Percentiles rank a stretch among this genome's conserved stretches.
These are phyloP conservation scores for Plagodis pulveraria DNA, from an alignment of 2,888 invertebrate genomes.

Conservation along the genomic window DNA sequence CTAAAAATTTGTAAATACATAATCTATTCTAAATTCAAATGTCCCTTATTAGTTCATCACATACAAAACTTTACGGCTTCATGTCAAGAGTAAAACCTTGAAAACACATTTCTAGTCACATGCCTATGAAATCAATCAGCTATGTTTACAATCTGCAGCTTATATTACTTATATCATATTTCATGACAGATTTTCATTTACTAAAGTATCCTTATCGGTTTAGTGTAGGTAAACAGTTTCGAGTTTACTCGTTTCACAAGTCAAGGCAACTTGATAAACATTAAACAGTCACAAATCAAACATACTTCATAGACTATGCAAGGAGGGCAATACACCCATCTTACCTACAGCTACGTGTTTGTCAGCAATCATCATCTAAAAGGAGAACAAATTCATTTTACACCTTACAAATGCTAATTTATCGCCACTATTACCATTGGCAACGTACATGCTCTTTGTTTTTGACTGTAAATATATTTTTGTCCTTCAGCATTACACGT, in stretches of 20 bases:
- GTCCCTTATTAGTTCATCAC: not conserved
- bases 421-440: conserved; percentile 31
- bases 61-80: not conserved
- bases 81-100: not conserved
- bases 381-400: conserved; percentile 23
- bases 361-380: conserved; percentile 32
- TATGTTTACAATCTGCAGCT: not conserved
- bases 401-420: conserved; percentile 21
- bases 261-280: conserved; percentile 35
- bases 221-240: conserved; percentile 37
- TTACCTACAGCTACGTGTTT: conserved; percentile 28
- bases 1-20: too few species aligned
- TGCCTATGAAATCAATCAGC: not conserved
- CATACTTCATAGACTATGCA: conserved; percentile 25
- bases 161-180: not conserved
- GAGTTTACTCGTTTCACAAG: conserved; percentile 34
- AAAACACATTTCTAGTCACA: not conserved
- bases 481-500: conserved; percentile 1
- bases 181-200: conserved; percentile 1
- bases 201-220: conserved; percentile 36
- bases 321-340: conserved; percentile 42
- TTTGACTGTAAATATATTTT: conserved; percentile 25
- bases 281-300: conserved; percentile 30
- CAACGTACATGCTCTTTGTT: conserved; percentile 25
- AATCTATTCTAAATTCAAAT: too few species aligned